A percentile compares a stretch with the other conserved stretches of the same genome.
These are phyloP conservation scores for Barypeithes pellucidus DNA, from an alignment of 2,888 invertebrate species.

Conservation along the genomic window DNA sequence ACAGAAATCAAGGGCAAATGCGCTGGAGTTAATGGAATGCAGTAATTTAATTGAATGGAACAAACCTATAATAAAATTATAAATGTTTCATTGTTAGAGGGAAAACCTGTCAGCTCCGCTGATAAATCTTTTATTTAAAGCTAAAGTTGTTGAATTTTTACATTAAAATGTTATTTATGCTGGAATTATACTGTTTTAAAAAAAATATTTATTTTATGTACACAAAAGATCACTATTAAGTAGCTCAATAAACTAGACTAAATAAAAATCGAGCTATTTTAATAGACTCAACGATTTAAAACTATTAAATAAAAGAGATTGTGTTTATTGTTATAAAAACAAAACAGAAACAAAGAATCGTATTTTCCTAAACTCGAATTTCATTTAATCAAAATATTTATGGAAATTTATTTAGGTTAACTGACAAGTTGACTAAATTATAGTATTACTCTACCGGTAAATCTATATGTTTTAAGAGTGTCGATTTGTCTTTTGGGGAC, in stretches of 20 bases:
- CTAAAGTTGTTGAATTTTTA: too few relatives aligned
- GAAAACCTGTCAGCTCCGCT: too few relatives aligned
- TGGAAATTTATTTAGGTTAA: slow-evolving; percentile 55
- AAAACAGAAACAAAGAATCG: slow-evolving; percentile 51
- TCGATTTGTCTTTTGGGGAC: slow-evolving; percentile 42
- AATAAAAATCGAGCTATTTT: slow-evolving; percentile 28
- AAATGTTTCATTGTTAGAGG: too few relatives aligned
- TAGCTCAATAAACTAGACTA: slow-evolving; percentile 10
- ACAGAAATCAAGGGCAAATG: too few relatives aligned
- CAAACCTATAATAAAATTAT: too few relatives aligned
- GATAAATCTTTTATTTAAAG: too few relatives aligned
- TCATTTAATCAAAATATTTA: slow-evolving; percentile 55
- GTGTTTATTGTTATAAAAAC: slow-evolving; percentile 51
- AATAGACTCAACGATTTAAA: slow-evolving; percentile 31
- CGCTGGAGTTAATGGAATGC: too few relatives aligned
- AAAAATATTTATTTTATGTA: background rate
- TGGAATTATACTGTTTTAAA: background rate
- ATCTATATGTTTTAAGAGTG: slow-evolving; percentile 43
- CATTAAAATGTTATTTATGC: background rate
- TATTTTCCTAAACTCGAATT: slow-evolving; percentile 46
- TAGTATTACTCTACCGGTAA: slow-evolving; percentile 46
- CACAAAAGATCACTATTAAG: background rate
- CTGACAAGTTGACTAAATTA: slow-evolving; percentile 55
- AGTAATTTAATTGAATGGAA: too few relatives aligned
- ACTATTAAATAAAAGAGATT: slow-evolving; percentile 43